phyloP scores from a whole-genome alignment of 2,888 invertebrate species.

The Pterostichus niger region DNA sequence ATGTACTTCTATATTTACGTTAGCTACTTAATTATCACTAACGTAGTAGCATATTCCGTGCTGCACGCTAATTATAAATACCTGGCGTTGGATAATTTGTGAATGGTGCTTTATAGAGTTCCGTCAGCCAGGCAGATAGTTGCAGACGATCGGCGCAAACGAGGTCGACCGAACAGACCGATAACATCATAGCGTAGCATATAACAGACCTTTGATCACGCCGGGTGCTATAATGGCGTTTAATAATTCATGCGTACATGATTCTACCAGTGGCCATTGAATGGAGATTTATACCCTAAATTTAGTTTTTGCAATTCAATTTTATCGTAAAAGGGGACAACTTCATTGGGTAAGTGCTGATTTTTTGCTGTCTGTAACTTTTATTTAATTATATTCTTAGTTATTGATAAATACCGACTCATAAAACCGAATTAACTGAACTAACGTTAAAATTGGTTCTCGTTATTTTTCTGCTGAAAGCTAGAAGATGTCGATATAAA shows the following conservation, averaged over 20 bases:
- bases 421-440: no score
- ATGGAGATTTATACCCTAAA: conserved; percentile 18
- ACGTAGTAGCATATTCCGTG: conserved; percentile 32
- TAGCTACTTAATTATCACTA: conserved; percentile 37
- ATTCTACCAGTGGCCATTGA: background rate
- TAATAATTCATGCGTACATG: conserved; percentile 49
- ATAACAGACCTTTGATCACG: conserved; percentile 11
- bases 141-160: conserved; percentile 21
- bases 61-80: conserved; percentile 42
- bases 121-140: conserved; percentile 13
- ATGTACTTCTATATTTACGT: conserved; percentile 37
- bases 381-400: background rate
- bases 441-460: no score
- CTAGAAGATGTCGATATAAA: no score
- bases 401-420: no score
- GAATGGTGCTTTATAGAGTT: conserved; percentile 27
- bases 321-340: background rate
- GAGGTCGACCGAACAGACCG: conserved; percentile 4
- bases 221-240: conserved; percentile 22
- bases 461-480: no score
- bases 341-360: conserved; percentile 1
- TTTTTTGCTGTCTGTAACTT: background rate
- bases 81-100: conserved; percentile 41
- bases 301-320: conserved; percentile 41
- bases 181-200: conserved; percentile 16